Percentiles rank a stretch among this genome's conserved stretches.
Evolutionary conservation across 37 sponge, comb jelly and placozoan genomes (phyloP).

Genomic region (Tethya wilhelma): DNA sequence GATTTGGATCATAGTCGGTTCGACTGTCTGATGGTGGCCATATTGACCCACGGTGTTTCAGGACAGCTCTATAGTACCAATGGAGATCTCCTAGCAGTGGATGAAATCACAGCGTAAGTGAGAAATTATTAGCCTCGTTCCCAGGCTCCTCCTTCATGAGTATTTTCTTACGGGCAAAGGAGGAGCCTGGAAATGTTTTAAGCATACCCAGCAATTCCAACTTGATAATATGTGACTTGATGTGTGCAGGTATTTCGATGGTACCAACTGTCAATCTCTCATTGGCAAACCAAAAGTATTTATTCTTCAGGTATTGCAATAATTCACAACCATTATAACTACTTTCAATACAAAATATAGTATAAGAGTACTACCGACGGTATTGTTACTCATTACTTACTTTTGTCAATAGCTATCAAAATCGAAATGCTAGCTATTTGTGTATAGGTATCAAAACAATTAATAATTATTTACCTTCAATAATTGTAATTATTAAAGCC

Average conservation of each 20-base stretch:
- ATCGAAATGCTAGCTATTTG: no score
- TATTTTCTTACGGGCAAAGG: no score
- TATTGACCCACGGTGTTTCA: conserved; percentile 80
- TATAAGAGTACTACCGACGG: no score
- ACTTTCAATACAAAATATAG: neutral
- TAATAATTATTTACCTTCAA: neutral
- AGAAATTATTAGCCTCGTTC: no score
- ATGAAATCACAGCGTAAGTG: conserved; percentile 51
- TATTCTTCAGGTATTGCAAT: conserved; percentile 65
- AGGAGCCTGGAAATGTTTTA: no score
- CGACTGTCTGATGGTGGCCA: conserved; percentile 73
- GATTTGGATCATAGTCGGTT: conserved; percentile 44
- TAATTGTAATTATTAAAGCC: no score
- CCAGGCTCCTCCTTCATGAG: no score
- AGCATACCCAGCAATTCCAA: no score
- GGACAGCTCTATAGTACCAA: conserved; percentile 83
- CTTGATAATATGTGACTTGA: neutral
- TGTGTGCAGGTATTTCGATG: conserved; percentile 62
- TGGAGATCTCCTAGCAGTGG: conserved; percentile 74
- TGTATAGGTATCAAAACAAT: neutral
- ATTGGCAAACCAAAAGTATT: conserved; percentile 93
- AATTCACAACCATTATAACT: neutral
- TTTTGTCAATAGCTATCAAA: no score
- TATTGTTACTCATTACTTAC: no score
- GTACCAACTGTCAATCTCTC: conserved; percentile 71